phyloP scores from a whole-genome alignment of 2,113 vertebrate species.

The Gopherus evgoodei region DNA sequence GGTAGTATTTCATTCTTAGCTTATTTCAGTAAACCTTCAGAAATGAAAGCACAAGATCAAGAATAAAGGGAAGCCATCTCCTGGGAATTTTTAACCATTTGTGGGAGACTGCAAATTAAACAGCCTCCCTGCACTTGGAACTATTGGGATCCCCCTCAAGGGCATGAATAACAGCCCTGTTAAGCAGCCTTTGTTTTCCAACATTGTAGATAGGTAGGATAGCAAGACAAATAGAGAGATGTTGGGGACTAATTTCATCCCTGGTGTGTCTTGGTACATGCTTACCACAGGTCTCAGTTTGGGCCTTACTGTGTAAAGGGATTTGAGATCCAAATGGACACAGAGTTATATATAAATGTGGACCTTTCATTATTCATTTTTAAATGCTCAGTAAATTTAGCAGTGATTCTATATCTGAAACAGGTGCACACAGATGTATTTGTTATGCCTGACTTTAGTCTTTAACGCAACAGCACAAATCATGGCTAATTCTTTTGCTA shows the following conservation, averaged over 20 bases:
- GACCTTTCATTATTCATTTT: neutral
- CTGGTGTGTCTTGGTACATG: neutral
- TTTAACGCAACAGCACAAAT: neutral
- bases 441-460: neutral
- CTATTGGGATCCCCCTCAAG: neutral
- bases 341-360: neutral
- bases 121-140: neutral
- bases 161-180: rapidly evolving
- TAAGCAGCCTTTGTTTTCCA: rapidly evolving
- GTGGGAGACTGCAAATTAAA: neutral
- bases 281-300: neutral
- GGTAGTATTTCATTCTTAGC: slow-evolving; percentile 38
- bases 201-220: neutral
- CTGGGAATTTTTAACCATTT: neutral
- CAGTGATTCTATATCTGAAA: neutral
- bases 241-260: neutral
- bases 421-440: neutral
- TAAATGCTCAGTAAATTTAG: neutral
- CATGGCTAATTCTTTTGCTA: neutral
- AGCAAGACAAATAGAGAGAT: neutral
- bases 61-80: neutral
- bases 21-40: slow-evolving; percentile 6
- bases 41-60: neutral
- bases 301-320: too few species aligned
- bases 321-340: neutral